phyloP scores from a whole-genome alignment of 37 sponge, comb jelly and placozoan genomes.

The Agelas oroides region DNA sequence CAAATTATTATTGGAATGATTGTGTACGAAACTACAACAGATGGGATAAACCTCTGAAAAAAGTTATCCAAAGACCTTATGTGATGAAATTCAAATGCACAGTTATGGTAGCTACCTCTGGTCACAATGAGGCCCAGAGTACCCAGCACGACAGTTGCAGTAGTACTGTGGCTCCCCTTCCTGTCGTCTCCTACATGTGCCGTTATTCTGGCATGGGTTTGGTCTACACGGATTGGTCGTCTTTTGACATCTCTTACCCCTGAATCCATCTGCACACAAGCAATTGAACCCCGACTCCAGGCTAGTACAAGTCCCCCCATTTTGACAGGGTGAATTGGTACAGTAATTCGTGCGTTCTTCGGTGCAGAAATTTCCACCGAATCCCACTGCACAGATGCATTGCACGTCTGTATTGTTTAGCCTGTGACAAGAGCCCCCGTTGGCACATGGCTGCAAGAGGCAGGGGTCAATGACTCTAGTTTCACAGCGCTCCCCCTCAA shows the following conservation, averaged over 20 bases:
- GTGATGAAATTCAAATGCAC: no score
- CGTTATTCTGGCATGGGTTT: slow-evolving; percentile 44
- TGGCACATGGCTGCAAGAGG: neutral
- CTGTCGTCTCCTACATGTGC: neutral
- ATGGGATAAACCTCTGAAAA: no score
- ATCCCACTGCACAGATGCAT: slow-evolving; percentile 18
- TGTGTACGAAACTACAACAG: no score
- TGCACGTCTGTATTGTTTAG: neutral
- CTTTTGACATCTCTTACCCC: neutral
- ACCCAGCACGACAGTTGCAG: slow-evolving; percentile 13
- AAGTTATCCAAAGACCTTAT: no score
- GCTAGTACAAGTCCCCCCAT: slow-evolving; percentile 29
- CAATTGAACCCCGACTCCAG: neutral
- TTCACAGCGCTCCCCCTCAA: slow-evolving; percentile 5
- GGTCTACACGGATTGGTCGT: slow-evolving; percentile 19
- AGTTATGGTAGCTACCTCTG: no score
- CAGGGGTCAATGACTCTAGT: neutral
- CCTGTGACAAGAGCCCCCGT: slow-evolving; percentile 29
- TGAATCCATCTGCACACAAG: slow-evolving; percentile 16
- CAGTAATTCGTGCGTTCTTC: neutral
- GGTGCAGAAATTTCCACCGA: neutral
- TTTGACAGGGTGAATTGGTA: slow-evolving; percentile 9
- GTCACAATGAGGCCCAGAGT: slow-evolving; percentile 5
- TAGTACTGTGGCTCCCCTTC: neutral
- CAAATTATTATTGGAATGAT: no score